Evolutionary conservation across 2,888 invertebrate genomes (phyloP).

Genomic region (Corbicula japonica): DNA sequence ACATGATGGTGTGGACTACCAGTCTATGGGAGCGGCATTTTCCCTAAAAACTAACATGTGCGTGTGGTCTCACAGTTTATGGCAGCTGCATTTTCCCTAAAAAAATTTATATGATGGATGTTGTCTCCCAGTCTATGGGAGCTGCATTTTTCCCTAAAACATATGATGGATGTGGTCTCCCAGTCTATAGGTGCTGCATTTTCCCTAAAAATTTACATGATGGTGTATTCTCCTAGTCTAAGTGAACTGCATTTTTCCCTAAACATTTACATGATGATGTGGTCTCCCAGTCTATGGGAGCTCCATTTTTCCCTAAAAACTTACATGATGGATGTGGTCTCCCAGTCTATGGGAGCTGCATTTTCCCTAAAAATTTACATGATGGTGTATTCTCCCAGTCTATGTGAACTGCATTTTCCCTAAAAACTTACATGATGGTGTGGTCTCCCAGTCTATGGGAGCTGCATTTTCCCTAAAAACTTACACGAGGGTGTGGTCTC

Average conservation of each 20-base stretch:
- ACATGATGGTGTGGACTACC: not conserved
- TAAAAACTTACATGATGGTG: not conserved
- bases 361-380: not conserved
- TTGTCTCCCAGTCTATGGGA: not conserved
- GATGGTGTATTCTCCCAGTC: not conserved
- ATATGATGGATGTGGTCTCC: too few relatives aligned
- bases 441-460: not conserved
- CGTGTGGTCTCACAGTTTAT: slow-evolving; percentile 1
- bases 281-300: not conserved
- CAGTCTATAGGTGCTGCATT: too few relatives aligned
- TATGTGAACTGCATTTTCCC: not conserved
- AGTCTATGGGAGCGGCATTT: not conserved
- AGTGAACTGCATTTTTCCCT: too few relatives aligned
- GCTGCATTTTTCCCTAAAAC: not conserved
- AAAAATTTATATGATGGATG: not conserved
- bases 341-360: not conserved
- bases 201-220: too few relatives aligned
- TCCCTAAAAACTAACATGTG: slow-evolving; percentile 6
- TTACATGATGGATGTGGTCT: not conserved
- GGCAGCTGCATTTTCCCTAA: slow-evolving; percentile 61
- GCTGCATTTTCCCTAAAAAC: not conserved
- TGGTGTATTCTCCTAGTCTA: too few relatives aligned
- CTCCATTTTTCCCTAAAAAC: not conserved
- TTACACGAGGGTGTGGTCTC: slow-evolving; percentile 12
- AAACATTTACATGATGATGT: too few relatives aligned